These are phyloP conservation scores for Mastigias papua DNA, from an alignment of 30 jellyfish, hydroid and myxozoan genomes.

Conservation along the genomic window DNA sequence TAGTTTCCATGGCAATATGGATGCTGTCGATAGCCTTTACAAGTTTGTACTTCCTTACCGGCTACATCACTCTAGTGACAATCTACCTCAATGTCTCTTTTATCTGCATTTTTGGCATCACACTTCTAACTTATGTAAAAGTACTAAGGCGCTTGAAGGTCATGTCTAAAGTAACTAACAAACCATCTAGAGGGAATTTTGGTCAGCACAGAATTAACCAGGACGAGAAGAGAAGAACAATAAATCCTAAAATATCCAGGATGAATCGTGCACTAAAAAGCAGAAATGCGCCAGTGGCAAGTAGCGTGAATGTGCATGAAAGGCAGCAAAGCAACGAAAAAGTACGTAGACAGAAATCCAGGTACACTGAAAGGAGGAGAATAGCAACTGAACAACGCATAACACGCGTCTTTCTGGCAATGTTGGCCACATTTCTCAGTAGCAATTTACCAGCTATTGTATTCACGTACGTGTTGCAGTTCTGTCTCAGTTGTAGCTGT, in stretches of 20 bases:
- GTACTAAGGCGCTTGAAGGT: conserved; percentile 17
- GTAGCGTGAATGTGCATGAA: too few species aligned
- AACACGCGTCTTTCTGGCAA: conserved; percentile 62
- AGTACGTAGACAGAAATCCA: background rate
- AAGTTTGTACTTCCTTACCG: conserved; percentile 55
- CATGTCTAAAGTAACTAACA: background rate
- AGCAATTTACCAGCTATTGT: conserved; percentile 67
- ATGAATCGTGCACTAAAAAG: background rate
- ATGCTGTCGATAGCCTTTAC: conserved; percentile 54
- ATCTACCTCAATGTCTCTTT: conserved; percentile 55
- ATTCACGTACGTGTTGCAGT: conserved; percentile 46
- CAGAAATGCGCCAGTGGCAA: background rate
- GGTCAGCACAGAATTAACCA: background rate
- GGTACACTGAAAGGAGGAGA: background rate
- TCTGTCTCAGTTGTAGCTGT: conserved; percentile 67
- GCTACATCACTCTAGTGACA: conserved; percentile 50
- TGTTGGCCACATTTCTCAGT: conserved; percentile 48
- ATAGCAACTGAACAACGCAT: conserved; percentile 41
- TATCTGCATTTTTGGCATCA: conserved; percentile 32
- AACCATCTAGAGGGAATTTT: background rate
- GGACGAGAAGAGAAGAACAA: too few species aligned
- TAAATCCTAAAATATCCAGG: too few species aligned
- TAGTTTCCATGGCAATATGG: conserved; percentile 66
- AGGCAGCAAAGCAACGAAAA: background rate
- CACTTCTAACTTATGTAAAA: conserved; percentile 52